A percentile compares a stretch with the other conserved stretches of the same genome.
phyloP scores from a whole-genome alignment of 2,113 vertebrate genomes.

The Anas platyrhynchos region DNA sequence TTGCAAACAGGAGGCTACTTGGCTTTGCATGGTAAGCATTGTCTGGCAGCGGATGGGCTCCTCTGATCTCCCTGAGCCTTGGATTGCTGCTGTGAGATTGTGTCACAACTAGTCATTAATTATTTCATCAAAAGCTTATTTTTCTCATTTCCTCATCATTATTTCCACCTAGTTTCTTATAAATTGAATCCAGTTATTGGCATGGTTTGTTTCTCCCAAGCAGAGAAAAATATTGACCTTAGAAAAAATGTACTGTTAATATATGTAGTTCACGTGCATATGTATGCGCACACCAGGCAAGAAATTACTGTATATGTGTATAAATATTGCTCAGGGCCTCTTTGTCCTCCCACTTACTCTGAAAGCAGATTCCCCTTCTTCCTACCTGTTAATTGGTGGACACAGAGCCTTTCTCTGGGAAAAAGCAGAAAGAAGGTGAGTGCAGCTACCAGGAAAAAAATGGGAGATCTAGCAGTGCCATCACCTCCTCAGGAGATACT shows the following conservation, averaged over 20 bases:
- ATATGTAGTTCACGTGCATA: background rate
- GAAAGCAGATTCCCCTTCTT: background rate
- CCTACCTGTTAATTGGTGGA: background rate
- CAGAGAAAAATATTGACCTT: background rate
- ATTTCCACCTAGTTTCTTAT: constrained; percentile 63
- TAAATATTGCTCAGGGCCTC: background rate
- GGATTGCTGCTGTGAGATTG: constrained; percentile 70
- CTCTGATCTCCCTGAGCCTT: constrained; percentile 66
- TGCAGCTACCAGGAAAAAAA: background rate
- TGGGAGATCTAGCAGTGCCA: background rate
- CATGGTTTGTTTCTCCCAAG: background rate
- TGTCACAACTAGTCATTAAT: constrained; percentile 67
- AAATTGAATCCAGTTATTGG: constrained; percentile 60
- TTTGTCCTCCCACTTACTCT: background rate
- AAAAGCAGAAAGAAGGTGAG: background rate
- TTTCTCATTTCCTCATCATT: constrained; percentile 68
- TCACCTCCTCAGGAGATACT: background rate
- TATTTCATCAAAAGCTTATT: constrained; percentile 69
- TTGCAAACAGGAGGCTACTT: constrained; percentile 64
- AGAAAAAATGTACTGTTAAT: background rate
- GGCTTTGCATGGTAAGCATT: constrained; percentile 57
- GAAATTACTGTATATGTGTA: background rate
- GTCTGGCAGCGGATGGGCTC: constrained; percentile 50
- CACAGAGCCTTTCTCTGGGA: background rate
- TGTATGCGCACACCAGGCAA: background rate